phyloP scores from a whole-genome alignment of 1,140 invertebrate species.

The Lysiphlebus fabarum region DNA sequence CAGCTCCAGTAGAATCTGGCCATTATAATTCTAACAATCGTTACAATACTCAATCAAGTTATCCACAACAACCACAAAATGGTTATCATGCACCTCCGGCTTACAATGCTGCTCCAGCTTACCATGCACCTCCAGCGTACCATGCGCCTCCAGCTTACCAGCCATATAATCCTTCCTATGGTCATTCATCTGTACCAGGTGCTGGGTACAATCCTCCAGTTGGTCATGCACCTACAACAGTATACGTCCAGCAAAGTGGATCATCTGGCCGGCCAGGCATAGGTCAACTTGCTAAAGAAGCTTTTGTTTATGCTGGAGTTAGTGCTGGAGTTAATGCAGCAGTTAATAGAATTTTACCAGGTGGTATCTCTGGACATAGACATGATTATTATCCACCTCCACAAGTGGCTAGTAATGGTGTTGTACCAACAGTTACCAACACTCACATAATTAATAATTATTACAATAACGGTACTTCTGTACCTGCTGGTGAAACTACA shows the following conservation, averaged over 20 bases:
- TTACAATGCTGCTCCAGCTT: background rate
- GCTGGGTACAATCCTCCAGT: conserved; percentile 35
- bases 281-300: conserved; percentile 52
- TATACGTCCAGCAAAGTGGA: conserved; percentile 36
- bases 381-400: conserved; percentile 6
- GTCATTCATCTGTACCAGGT: conserved; percentile 29
- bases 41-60: background rate
- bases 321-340: conserved; percentile 51
- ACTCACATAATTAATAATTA: conserved; percentile 52
- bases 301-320: conserved; percentile 50
- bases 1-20: background rate
- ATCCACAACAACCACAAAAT: background rate
- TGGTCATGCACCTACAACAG: conserved; percentile 36
- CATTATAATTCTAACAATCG: background rate
- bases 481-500: conserved; percentile 20
- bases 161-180: conserved; percentile 37
- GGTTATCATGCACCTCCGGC: conserved; percentile 2
- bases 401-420: conserved; percentile 19
- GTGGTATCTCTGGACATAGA: conserved; percentile 41
- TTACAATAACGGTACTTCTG: conserved; percentile 46
- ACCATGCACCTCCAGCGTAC: conserved; percentile 20
- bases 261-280: conserved; percentile 43
- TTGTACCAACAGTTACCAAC: conserved; percentile 34
- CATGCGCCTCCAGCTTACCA: conserved; percentile 22
- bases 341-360: conserved; percentile 47